A percentile compares a stretch with the other conserved stretches of the same genome.
These are phyloP conservation scores for Enteromius viviparus DNA, from an alignment of 2,797 vertebrate genomes.

Conservation along the genomic window DNA sequence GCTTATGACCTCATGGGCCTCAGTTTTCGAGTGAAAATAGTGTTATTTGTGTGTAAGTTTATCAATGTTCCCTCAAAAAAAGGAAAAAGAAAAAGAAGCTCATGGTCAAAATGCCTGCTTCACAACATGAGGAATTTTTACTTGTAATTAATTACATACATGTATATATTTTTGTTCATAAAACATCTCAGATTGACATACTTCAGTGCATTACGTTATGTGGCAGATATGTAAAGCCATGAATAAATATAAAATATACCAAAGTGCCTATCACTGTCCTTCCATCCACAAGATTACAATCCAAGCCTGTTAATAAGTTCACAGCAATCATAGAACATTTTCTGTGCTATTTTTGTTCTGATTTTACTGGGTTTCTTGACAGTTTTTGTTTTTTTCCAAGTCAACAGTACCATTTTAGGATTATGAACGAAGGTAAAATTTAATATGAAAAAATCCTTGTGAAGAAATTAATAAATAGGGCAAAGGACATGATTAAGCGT, in stretches of 20 bases:
- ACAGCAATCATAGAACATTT: not conserved
- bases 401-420: not conserved
- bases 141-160: not conserved
- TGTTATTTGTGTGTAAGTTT: not conserved
- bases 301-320: not conserved
- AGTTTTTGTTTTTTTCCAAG: not conserved
- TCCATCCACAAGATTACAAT: not conserved
- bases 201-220: not conserved
- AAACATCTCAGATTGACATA: not conserved
- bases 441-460: not conserved
- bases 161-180: not conserved
- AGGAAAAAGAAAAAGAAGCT: not conserved
- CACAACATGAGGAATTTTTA: not conserved
- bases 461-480: not conserved
- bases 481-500: not conserved
- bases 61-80: not conserved
- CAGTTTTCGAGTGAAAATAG: not conserved
- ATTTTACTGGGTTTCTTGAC: not conserved
- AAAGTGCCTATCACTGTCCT: not conserved
- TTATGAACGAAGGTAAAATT: not conserved
- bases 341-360: not conserved
- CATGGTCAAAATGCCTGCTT: not conserved
- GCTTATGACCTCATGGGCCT: not conserved
- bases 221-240: not conserved
- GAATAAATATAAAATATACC: not conserved